Evolutionary conservation across 2,797 vertebrate species (phyloP).

Genomic region (Enteromius unitaeniatus): DNA sequence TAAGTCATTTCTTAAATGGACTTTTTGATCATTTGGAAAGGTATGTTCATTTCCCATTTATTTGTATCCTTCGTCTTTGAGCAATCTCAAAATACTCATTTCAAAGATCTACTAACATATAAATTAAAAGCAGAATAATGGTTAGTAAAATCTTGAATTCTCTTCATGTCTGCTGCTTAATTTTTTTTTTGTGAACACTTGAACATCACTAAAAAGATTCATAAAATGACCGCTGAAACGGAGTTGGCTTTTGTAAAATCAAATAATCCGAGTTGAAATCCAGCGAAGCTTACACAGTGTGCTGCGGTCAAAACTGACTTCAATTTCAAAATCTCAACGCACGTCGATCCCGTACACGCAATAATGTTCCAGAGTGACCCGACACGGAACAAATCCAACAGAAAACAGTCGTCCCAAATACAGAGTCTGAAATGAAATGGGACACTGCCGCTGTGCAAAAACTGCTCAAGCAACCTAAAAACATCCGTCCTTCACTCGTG

Average conservation of each 20-base stretch:
- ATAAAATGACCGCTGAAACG: background rate
- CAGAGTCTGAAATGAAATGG: background rate
- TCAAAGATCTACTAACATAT: background rate
- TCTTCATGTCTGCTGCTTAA: background rate
- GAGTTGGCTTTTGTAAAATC: background rate
- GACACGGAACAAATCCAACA: background rate
- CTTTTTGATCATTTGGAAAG: background rate
- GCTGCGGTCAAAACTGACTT: background rate
- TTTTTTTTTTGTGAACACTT: background rate
- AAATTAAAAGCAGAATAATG: background rate
- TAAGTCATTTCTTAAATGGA: background rate
- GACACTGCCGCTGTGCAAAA: constrained; percentile 24
- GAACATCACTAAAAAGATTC: background rate
- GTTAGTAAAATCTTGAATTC: background rate
- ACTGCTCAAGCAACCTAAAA: constrained; percentile 16
- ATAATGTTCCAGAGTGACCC: background rate
- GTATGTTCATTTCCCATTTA: background rate
- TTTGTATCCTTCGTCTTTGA: background rate
- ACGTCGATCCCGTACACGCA: constrained; percentile 4
- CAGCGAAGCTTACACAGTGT: background rate
- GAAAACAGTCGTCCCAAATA: background rate
- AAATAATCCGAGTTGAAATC: background rate
- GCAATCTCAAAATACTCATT: background rate
- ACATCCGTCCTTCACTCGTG: background rate
- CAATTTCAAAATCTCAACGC: background rate